Percentiles rank a stretch among this genome's conserved stretches.
phyloP scores from a whole-genome alignment of 1,140 invertebrate species.

The Oscheius sp. region DNA sequence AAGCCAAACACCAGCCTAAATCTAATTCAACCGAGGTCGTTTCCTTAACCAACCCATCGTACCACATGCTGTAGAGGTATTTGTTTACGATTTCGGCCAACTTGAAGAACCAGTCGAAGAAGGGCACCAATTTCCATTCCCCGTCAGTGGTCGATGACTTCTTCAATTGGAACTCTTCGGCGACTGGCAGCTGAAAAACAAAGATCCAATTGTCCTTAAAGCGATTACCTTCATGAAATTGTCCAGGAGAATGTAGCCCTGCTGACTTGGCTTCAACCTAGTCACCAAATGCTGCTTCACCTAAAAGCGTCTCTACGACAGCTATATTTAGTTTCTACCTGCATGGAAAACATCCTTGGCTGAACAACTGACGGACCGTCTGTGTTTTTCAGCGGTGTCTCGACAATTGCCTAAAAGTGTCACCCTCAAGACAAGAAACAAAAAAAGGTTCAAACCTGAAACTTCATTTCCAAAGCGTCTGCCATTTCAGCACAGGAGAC shows the following conservation, averaged over 20 bases:
- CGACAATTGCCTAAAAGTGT: slow-evolving; percentile 48
- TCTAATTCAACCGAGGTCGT: background rate
- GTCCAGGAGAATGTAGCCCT: slow-evolving; percentile 51
- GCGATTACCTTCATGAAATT: slow-evolving; percentile 54
- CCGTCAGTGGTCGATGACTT: slow-evolving; percentile 47
- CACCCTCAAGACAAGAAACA: background rate
- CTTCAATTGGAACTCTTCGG: slow-evolving; percentile 51
- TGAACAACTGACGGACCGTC: slow-evolving; percentile 53
- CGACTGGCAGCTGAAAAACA: slow-evolving; percentile 48
- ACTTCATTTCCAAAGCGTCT: slow-evolving; percentile 59
- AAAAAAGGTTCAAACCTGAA: slow-evolving; percentile 43
- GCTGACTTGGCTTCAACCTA: slow-evolving; percentile 53
- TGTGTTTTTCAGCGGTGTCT: slow-evolving; percentile 59
- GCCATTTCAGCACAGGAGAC: slow-evolving; percentile 56
- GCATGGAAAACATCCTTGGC: slow-evolving; percentile 44
- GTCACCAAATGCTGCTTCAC: slow-evolving; percentile 52
- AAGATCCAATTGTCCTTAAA: background rate
- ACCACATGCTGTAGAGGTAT: slow-evolving; percentile 59
- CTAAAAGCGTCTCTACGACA: too few species aligned
- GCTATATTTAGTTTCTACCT: too few species aligned
- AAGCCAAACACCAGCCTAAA: slow-evolving; percentile 54
- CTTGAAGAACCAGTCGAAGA: slow-evolving; percentile 60
- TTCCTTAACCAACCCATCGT: slow-evolving; percentile 48
- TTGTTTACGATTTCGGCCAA: slow-evolving; percentile 60
- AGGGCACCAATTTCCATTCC: slow-evolving; percentile 59